Percentiles rank a stretch among this genome's conserved stretches.
Conservation (phyloP, 1,140 invertebrate species). For the Cydia strobilella region DNA sequence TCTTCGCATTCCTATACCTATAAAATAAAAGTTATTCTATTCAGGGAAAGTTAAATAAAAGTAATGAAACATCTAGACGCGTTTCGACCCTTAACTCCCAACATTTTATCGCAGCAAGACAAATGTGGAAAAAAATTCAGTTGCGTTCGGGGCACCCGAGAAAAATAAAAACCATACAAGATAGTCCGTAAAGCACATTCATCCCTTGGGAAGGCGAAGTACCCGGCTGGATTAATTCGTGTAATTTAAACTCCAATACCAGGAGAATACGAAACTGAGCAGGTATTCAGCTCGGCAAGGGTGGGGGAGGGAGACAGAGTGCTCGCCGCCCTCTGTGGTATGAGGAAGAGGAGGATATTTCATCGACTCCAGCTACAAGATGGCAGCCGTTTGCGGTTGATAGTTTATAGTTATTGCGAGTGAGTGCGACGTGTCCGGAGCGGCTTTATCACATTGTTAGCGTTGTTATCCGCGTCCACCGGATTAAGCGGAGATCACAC, state of each 20-base stretch:
- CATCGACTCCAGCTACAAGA: conserved; percentile 75
- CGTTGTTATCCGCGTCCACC: conserved; percentile 73
- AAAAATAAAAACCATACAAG: conserved; percentile 52
- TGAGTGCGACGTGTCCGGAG: conserved; percentile 67
- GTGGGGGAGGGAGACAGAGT: conserved; percentile 55
- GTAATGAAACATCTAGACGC: conserved; percentile 23
- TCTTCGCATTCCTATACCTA: background rate
- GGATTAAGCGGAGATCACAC: conserved; percentile 73
- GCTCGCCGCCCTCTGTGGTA: conserved; percentile 44
- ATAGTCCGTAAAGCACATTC: conserved; percentile 47
- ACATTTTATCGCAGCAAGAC: conserved; percentile 38
- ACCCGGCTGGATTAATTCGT: conserved; percentile 69
- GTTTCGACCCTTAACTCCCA: conserved; percentile 34
- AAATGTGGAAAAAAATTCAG: conserved; percentile 39
- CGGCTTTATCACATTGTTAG: conserved; percentile 78
- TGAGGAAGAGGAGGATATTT: conserved; percentile 68
- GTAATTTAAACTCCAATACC: conserved; percentile 75
- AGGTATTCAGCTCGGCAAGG: conserved; percentile 57
- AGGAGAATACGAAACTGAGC: conserved; percentile 67
- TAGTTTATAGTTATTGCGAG: conserved; percentile 80
- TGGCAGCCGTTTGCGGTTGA: conserved; percentile 78
- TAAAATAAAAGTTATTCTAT: background rate
- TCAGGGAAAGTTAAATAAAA: background rate
- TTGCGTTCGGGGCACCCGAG: conserved; percentile 32
- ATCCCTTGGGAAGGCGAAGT: conserved; percentile 53